Evolutionary conservation across 2,888 invertebrate species (phyloP).

Genomic region (Morpho achilles): DNA sequence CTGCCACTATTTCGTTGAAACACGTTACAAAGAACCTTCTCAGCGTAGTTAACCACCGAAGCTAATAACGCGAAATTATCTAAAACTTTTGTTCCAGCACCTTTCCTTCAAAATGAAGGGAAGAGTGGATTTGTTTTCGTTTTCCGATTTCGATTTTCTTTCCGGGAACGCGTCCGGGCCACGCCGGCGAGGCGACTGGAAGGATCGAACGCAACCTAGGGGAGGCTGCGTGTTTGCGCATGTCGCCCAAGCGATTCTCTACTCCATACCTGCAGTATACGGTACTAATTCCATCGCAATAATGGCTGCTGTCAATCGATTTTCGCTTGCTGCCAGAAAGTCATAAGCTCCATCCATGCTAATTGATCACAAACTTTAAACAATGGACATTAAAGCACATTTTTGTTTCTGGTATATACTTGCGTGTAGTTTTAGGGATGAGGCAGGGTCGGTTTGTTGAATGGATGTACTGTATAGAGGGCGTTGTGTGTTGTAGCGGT

Average conservation of each 20-base stretch:
- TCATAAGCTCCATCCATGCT: constrained; percentile 33
- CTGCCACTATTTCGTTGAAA: constrained; percentile 25
- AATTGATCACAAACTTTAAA: constrained; percentile 35
- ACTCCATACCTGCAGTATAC: constrained; percentile 37
- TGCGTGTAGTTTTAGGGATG: constrained; percentile 49
- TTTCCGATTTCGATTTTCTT: constrained; percentile 41
- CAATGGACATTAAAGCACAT: constrained; percentile 33
- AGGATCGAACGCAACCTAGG: constrained; percentile 74
- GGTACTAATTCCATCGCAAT: constrained; percentile 36
- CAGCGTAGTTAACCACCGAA: constrained; percentile 64
- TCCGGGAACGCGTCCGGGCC: constrained; percentile 63
- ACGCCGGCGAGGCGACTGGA: constrained; percentile 74
- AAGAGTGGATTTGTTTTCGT: constrained; percentile 58
- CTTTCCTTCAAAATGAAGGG: constrained; percentile 63
- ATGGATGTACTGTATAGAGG: constrained; percentile 57
- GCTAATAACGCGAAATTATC: constrained; percentile 69
- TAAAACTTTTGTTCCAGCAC: constrained; percentile 43
- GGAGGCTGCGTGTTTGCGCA: constrained; percentile 74
- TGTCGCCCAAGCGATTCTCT: constrained; percentile 32
- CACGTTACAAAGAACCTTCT: constrained; percentile 39
- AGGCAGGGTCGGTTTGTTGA: constrained; percentile 56
- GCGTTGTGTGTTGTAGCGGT: constrained; percentile 55
- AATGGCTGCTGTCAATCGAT: constrained; percentile 38
- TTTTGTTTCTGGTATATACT: constrained; percentile 31
- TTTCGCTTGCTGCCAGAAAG: constrained; percentile 39